These are phyloP conservation scores for Epinephelus coioides DNA, from an alignment of 2,797 vertebrate species.

Conservation along the genomic window DNA sequence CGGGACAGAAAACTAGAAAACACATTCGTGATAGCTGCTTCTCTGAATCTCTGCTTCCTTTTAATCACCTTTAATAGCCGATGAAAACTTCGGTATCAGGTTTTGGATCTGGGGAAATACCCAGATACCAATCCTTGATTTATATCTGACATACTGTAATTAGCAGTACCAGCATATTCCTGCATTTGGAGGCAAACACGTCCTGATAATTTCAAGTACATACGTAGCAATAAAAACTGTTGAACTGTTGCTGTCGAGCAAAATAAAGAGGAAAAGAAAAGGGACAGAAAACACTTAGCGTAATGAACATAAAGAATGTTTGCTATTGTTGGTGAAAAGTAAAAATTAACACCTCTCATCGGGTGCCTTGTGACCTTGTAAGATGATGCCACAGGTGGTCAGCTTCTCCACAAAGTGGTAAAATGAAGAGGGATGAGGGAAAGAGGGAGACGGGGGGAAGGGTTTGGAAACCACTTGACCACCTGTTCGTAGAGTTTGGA, in stretches of 20 bases:
- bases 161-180: background rate
- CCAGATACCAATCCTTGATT: background rate
- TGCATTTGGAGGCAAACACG: background rate
- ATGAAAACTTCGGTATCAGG: background rate
- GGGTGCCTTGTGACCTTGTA: conserved; percentile 42
- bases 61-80: background rate
- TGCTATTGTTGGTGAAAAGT: background rate
- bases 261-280: background rate
- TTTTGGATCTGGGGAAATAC: background rate
- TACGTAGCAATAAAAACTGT: background rate
- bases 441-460: background rate
- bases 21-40: background rate
- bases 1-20: background rate
- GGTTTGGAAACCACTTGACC: conserved; percentile 35
- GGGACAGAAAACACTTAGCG: background rate
- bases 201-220: too few relatives aligned
- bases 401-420: conserved; percentile 12
- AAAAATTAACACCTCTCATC: conserved; percentile 7
- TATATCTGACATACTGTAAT: background rate
- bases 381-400: conserved; percentile 55
- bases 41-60: background rate
- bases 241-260: background rate
- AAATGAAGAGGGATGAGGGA: background rate
- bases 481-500: conserved; percentile 62
- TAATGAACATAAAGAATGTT: background rate